A percentile compares a stretch with the other conserved stretches of the same genome.
These are phyloP conservation scores for Cichladusa arquata DNA, from an alignment of 2,113 vertebrate genomes.

Conservation along the genomic window DNA sequence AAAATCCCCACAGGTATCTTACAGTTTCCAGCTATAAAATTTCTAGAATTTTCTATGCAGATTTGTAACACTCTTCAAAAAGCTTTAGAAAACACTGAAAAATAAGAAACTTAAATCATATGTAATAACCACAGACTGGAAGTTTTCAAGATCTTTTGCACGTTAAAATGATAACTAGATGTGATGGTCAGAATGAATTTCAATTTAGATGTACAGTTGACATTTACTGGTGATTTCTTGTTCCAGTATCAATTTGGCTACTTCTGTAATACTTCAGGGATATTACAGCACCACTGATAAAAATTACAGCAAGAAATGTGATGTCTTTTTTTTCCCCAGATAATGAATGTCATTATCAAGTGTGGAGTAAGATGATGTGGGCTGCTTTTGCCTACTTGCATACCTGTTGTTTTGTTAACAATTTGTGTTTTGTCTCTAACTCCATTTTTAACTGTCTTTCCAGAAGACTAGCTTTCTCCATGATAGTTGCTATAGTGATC, in stretches of 20 bases:
- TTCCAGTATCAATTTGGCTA: background rate
- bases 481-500: conserved; percentile 79
- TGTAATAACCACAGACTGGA: background rate
- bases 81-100: background rate
- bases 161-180: background rate
- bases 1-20: background rate
- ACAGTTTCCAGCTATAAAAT: background rate
- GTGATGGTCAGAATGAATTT: background rate
- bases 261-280: background rate
- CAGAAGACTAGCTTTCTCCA: conserved; percentile 75
- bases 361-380: background rate
- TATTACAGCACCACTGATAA: background rate
- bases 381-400: background rate
- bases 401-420: conserved; percentile 78
- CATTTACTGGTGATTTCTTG: background rate
- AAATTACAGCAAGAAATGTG: background rate
- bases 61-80: background rate
- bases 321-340: background rate
- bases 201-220: background rate
- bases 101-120: background rate
- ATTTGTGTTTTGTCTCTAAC: conserved; percentile 74
- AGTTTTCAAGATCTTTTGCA: background rate
- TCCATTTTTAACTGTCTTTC: conserved; percentile 78
- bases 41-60: background rate
- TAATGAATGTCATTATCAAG: background rate